Base-by-base conservation (phyloP, 1,140 invertebrate genomes). In the Cotesia vestalis region DNA sequence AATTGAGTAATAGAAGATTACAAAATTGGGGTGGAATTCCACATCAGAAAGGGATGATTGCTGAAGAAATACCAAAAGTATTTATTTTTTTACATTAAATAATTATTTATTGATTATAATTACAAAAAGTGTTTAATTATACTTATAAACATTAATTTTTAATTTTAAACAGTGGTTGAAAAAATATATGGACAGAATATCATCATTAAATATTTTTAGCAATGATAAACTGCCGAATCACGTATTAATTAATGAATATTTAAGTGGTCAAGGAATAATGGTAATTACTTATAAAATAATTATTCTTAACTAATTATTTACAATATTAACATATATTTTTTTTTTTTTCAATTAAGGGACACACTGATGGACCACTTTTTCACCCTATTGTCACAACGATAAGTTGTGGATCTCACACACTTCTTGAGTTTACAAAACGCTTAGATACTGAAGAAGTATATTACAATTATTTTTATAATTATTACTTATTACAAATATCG, bases 1-100 rank as follows among this genome's bases (percentile, higher is more conserved):
- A 95, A 81, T 88, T 99, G 36, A 92, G 92, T 20, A 94, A 98
- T 83, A 89, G 98, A 74, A 89, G 96, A 76, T 87, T 99, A 9
- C 96, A 99, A 86, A 98, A 99, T 85, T 99, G 97, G 93, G 98
- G 98, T 79, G 97, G 97, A 0, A 88, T 97, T 55, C 96, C 96
- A 4, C 95, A 97, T 84, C 89, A 89, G 2, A 97, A 96, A 83
- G 97, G 97, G 69, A 98, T 98, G 96, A 92, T 98, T 75, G 91
- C 93, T n/a, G 96, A 98, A 86, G 84, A 90, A 75, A 91, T 99
- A 77, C 96, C 97, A 20, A 77, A 83, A 71, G 91, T 91, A 83
- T 63, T 46, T 3, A 63, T 72, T 63, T 62, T 75, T 72, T 69
- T 14, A 72, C 3, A 62, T 55, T 64, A 11, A 55, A 27, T 5